Evolutionary conservation across 2,797 vertebrate genomes (phyloP).

Genomic region (Coracias cyanogaster): DNA sequence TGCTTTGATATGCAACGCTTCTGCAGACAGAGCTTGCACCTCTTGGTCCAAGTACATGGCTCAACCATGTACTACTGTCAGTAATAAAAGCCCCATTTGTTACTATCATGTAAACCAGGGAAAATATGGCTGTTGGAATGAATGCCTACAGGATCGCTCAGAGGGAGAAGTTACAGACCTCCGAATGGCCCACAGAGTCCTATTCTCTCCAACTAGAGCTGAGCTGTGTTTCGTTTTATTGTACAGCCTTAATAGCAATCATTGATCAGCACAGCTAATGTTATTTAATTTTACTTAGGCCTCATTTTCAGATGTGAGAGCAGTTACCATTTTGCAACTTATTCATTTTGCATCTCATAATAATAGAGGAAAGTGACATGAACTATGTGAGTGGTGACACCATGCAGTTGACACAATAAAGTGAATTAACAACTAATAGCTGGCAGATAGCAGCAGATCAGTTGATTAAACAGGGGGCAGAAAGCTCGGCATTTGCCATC

Average conservation of each 20-base stretch:
- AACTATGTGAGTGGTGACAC: background rate
- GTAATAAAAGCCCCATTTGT: background rate
- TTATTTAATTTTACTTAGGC: conserved; percentile 33
- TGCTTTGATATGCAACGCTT: background rate
- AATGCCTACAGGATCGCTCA: background rate
- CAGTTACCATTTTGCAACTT: background rate
- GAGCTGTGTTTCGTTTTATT: conserved; percentile 21
- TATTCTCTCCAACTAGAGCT: conserved; percentile 25
- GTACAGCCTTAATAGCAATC: background rate
- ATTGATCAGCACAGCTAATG: conserved; percentile 14
- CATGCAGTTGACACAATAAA: conserved; percentile 22
- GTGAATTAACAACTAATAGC: conserved; percentile 29
- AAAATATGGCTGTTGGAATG: background rate
- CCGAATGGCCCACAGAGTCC: conserved; percentile 36
- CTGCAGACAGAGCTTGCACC: background rate
- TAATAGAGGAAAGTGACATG: background rate
- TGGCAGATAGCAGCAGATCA: background rate
- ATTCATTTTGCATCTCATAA: background rate
- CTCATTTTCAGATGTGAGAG: conserved; percentile 5
- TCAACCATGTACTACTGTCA: fast-evolving
- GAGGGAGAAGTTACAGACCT: background rate
- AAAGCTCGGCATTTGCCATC: conserved; percentile 10
- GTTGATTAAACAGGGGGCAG: background rate
- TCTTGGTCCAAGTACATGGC: background rate
- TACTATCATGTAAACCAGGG: background rate